Evolutionary conservation across 2,888 invertebrate species (phyloP).

Genomic region (Nowickia ferox): DNA sequence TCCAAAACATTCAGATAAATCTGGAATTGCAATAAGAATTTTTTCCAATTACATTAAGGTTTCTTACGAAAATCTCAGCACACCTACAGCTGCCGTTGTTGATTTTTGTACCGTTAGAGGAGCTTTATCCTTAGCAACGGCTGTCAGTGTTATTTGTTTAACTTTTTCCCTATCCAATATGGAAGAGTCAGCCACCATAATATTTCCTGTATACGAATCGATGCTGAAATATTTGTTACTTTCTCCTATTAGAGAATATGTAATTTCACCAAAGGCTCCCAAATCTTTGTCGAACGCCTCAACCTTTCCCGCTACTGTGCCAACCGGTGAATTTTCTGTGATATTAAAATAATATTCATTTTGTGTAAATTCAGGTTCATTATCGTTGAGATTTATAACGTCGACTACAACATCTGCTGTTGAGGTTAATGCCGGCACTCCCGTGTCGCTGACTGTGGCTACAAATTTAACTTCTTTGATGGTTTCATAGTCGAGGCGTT

Average conservation of each 20-base stretch:
- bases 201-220: conserved; percentile 88
- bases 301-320: conserved; percentile 89
- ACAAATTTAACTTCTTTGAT: conserved; percentile 90
- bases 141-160: conserved; percentile 89
- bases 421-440: conserved; percentile 92
- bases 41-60: not conserved
- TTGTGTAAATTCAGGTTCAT: conserved; percentile 90
- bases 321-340: conserved; percentile 89
- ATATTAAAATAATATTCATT: conserved; percentile 88
- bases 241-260: conserved; percentile 90
- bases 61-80: not conserved
- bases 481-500: conserved; percentile 93
- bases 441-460: conserved; percentile 92
- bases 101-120: conserved; percentile 87
- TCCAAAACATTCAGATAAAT: conserved; percentile 90
- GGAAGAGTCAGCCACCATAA: conserved; percentile 89
- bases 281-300: conserved; percentile 91
- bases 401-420: conserved; percentile 90
- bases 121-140: conserved; percentile 92
- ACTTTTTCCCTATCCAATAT: conserved; percentile 91
- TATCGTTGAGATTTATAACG: conserved; percentile 93
- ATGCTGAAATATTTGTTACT: conserved; percentile 89
- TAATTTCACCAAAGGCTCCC: conserved; percentile 90
- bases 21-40: conserved; percentile 80
- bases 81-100: conserved; percentile 88